phyloP scores from a whole-genome alignment of 2,113 vertebrate species.

The Solea senegalensis region DNA sequence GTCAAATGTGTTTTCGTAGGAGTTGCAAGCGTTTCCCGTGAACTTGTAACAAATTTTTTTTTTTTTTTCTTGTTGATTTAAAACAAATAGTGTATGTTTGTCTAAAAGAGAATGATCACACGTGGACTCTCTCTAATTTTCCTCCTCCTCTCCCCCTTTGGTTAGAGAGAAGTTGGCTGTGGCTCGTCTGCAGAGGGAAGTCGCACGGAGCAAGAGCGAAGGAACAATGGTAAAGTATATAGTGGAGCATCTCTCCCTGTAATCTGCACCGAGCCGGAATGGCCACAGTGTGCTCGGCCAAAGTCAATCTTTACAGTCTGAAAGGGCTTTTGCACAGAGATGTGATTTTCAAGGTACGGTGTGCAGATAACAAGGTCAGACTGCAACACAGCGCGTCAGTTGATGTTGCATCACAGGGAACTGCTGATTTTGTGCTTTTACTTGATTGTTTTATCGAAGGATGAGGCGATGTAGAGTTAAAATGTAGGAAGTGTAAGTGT shows the following conservation, averaged over 20 bases:
- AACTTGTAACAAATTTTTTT: no score
- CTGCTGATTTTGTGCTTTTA: slow-evolving; percentile 17
- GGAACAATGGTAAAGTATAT: slow-evolving; percentile 87
- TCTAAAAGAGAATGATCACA: slow-evolving; percentile 10
- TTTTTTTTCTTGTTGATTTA: slow-evolving; percentile 6
- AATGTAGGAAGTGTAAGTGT: not conserved
- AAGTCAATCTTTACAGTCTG: slow-evolving; percentile 1
- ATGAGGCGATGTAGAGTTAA: not conserved
- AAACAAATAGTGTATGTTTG: not conserved
- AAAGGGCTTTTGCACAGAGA: no score
- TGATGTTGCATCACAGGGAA: not conserved
- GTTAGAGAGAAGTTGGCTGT: slow-evolving; percentile 92
- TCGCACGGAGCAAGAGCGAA: slow-evolving; percentile 88
- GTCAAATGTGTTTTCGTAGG: no score
- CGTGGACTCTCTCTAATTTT: slow-evolving; percentile 42
- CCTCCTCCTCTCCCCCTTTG: slow-evolving; percentile 2
- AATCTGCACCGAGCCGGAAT: slow-evolving; percentile 25
- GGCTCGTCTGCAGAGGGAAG: slow-evolving; percentile 90
- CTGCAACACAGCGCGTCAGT: not conserved
- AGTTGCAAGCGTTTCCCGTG: no score
- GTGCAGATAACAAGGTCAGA: not conserved
- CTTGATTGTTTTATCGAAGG: not conserved
- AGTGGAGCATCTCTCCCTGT: slow-evolving; percentile 23
- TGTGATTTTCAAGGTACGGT: no score
- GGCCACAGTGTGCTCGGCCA: slow-evolving; percentile 23